These are phyloP conservation scores for Acridotheres tristis DNA, from an alignment of 2,797 vertebrate species.

Conservation along the genomic window DNA sequence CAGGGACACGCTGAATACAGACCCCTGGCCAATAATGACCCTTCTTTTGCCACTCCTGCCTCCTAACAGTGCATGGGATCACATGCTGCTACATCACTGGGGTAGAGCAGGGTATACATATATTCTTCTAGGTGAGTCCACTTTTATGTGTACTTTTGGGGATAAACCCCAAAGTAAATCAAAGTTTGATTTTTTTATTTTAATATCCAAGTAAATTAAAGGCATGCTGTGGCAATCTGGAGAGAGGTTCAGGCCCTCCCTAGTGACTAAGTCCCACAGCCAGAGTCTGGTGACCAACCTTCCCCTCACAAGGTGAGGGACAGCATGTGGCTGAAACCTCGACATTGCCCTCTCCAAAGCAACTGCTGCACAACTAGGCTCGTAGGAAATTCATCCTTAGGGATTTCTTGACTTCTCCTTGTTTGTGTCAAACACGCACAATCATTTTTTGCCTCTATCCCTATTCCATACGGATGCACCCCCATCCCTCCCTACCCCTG, in stretches of 20 bases:
- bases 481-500: background rate
- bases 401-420: background rate
- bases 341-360: background rate
- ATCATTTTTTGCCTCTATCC: background rate
- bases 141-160: background rate
- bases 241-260: background rate
- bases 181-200: too few species aligned
- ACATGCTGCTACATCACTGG: background rate
- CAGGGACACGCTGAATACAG: background rate
- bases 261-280: background rate
- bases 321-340: background rate
- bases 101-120: fast-evolving
- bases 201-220: background rate
- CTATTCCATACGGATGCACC: background rate
- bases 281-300: background rate
- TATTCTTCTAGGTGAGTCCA: background rate
- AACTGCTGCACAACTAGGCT: background rate
- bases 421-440: background rate
- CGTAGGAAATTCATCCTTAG: background rate
- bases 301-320: background rate
- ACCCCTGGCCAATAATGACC: background rate
- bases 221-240: background rate
- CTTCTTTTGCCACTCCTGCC: background rate
- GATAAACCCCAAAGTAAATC: background rate
- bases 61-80: background rate